Evolutionary conservation across 1,140 invertebrate species (phyloP).

Genomic region (Uloborus diversus): DNA sequence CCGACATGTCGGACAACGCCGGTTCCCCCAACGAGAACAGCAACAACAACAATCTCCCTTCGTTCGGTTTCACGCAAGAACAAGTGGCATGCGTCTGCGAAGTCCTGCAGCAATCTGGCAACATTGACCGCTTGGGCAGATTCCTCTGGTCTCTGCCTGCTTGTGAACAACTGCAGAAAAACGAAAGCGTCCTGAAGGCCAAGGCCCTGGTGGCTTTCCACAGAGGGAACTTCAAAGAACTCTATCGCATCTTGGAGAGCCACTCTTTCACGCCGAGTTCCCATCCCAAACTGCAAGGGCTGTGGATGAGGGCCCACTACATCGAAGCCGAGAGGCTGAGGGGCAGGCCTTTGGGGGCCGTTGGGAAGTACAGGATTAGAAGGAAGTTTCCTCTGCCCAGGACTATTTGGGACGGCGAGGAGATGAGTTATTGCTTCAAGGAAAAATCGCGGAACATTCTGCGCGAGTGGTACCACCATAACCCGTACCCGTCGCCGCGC

Average conservation of each 20-base stretch:
- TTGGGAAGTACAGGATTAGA: constrained; percentile 93
- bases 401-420: constrained; percentile 99
- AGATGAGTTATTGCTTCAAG: constrained; percentile 98
- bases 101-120: constrained; percentile 96
- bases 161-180: constrained; percentile 92
- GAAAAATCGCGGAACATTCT: constrained; percentile 90
- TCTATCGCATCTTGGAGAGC: constrained; percentile 94
- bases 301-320: constrained; percentile 75
- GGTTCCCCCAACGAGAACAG: constrained; percentile 34
- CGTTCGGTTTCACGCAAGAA: constrained; percentile 97
- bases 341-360: constrained; percentile 72
- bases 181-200: constrained; percentile 96
- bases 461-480: constrained; percentile 84
- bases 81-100: constrained; percentile 99
- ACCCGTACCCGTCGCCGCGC: constrained; percentile 91
- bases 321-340: constrained; percentile 70
- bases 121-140: constrained; percentile 91
- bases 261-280: constrained; percentile 96
- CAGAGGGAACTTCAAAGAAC: constrained; percentile 93
- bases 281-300: constrained; percentile 91
- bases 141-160: constrained; percentile 98
- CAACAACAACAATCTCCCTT: constrained; percentile 75
- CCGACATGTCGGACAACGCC: constrained; percentile 33
- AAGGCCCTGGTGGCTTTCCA: constrained; percentile 98
- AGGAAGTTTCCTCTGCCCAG: constrained; percentile 95